phyloP scores from a whole-genome alignment of 2,888 invertebrate genomes.

The Pseudeuparius sepicola region DNA sequence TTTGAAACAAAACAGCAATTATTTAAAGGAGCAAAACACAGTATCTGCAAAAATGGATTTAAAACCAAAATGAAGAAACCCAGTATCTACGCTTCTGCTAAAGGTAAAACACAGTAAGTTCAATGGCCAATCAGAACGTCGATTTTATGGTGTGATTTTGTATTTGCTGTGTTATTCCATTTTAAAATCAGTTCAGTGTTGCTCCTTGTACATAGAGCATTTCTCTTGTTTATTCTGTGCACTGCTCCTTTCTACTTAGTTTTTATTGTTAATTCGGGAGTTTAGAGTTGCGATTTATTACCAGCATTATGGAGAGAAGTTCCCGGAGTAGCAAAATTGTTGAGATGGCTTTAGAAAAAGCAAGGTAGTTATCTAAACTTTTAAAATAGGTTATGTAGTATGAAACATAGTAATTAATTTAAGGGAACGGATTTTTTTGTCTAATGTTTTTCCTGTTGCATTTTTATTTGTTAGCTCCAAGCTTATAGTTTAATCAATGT shows the following conservation, averaged over 20 bases:
- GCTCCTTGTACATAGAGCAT: too few relatives aligned
- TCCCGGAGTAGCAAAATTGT: constrained; percentile 1
- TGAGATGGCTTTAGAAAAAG: neutral
- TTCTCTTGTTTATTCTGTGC: too few relatives aligned
- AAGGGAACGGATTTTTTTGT: neutral
- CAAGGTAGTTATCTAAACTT: too few relatives aligned
- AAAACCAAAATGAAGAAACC: neutral
- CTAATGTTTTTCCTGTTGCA: neutral
- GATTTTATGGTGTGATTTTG: neutral
- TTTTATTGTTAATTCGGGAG: neutral
- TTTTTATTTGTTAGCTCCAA: neutral
- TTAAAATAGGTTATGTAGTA: too few relatives aligned
- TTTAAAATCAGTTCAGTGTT: too few relatives aligned
- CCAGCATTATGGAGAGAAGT: neutral
- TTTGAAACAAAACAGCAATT: constrained; percentile 1
- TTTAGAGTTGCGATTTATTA: neutral
- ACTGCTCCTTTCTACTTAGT: neutral
- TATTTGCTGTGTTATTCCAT: neutral
- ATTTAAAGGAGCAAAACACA: neutral
- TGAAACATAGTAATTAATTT: constrained; percentile 1
- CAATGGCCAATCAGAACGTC: constrained; percentile 1
- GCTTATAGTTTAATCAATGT: neutral
- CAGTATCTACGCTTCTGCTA: neutral
- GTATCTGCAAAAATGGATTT: neutral
- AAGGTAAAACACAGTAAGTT: neutral